A percentile compares a stretch with the other conserved stretches of the same genome.
Conservation (phyloP, 2,113 vertebrate genomes). For the Ctenodactylus gundi region DNA sequence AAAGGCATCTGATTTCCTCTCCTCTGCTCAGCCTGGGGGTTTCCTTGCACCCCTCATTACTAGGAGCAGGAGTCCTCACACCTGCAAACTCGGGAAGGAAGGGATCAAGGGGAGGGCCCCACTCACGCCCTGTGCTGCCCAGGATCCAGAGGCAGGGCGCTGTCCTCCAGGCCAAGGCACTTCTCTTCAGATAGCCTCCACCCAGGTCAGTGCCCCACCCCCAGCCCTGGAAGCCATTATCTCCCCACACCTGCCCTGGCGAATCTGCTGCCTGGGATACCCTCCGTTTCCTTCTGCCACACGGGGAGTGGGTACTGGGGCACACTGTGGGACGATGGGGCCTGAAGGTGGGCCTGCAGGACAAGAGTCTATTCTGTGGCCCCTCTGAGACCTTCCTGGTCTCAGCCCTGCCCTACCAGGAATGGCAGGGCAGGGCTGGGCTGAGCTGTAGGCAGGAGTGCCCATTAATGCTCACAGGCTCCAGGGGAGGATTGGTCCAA, state of each 20-base stretch:
- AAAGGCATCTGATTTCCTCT: not conserved
- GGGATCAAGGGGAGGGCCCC: not conserved
- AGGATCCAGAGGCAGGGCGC: not conserved
- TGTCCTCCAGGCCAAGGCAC: not conserved
- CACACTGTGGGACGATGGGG: fast-evolving
- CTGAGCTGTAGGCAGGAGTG: not conserved
- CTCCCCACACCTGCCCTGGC: not conserved
- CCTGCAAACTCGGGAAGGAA: not conserved
- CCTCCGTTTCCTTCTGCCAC: not conserved
- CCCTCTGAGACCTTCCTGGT: not conserved
- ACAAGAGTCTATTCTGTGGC: not conserved
- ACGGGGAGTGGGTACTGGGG: not conserved
- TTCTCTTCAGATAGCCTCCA: not conserved
- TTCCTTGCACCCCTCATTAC: not conserved
- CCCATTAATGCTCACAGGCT: not conserved
- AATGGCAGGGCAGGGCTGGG: fast-evolving
- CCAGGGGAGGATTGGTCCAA: not conserved
- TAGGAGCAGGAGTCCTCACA: not conserved
- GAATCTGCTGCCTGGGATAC: not conserved
- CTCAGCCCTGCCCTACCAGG: not conserved
- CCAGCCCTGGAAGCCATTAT: not conserved
- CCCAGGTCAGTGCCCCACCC: not conserved
- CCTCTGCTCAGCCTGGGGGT: not conserved
- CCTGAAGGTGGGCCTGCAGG: not conserved
- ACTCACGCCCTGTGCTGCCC: not conserved